phyloP scores from a whole-genome alignment of 2,888 invertebrate species.

The Boloria selene region DNA sequence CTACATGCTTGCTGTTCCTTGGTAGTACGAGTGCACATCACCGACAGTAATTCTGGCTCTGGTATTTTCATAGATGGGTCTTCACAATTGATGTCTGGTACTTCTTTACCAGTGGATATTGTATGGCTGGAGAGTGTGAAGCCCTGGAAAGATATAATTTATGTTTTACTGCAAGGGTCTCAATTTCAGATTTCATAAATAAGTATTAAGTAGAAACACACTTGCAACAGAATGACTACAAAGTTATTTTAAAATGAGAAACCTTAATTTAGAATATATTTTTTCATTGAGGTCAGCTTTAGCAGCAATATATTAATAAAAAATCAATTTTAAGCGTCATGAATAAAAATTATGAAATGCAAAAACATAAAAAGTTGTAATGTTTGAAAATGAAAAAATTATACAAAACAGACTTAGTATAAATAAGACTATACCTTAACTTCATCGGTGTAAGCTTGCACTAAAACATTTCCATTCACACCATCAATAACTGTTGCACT shows the following conservation, averaged over 20 bases:
- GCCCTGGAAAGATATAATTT: slow-evolving; percentile 56
- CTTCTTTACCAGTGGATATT: slow-evolving; percentile 52
- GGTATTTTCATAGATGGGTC: slow-evolving; percentile 61
- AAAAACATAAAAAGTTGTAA: too few relatives aligned
- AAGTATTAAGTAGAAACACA: too few relatives aligned
- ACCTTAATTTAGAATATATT: too few relatives aligned
- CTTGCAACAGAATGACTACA: too few relatives aligned
- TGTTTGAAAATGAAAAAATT: too few relatives aligned
- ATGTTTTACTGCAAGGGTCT: neutral
- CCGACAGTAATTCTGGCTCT: slow-evolving; percentile 74
- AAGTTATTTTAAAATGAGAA: too few relatives aligned
- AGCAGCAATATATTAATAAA: too few relatives aligned
- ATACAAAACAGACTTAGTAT: too few relatives aligned
- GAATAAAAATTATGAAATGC: too few relatives aligned
- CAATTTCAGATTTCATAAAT: too few relatives aligned
- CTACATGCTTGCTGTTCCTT: slow-evolving; percentile 80
- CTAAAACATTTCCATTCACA: slow-evolving; percentile 55
- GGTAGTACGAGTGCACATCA: slow-evolving; percentile 79
- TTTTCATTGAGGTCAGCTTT: too few relatives aligned
- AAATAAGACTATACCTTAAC: slow-evolving; percentile 51
- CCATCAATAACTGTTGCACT: slow-evolving; percentile 64
- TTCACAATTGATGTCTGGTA: slow-evolving; percentile 67
- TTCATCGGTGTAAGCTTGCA: slow-evolving; percentile 67
- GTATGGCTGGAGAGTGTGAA: slow-evolving; percentile 67
- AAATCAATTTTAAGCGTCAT: too few relatives aligned